Conservation (phyloP, 2,797 vertebrate species). For the Poeciliopsis turneri region DNA sequence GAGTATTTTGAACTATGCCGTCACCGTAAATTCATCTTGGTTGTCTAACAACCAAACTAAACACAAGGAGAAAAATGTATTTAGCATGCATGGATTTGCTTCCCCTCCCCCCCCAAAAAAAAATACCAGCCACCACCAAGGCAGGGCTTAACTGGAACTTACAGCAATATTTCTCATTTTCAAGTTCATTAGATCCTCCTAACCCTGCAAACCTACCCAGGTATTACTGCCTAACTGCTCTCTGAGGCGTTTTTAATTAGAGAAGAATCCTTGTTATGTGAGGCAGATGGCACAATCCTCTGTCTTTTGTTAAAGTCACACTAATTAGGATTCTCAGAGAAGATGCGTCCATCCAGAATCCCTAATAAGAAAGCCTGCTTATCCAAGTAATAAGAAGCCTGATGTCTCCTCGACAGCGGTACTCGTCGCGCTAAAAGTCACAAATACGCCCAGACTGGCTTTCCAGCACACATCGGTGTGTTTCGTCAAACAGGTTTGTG, state of each 20-base stretch:
- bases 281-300: slow-evolving; percentile 90
- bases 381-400: slow-evolving; percentile 82
- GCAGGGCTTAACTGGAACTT: slow-evolving; percentile 31
- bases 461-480: slow-evolving; percentile 38
- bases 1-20: neutral
- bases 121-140: slow-evolving; percentile 29
- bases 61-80: slow-evolving; percentile 26
- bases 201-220: slow-evolving; percentile 74
- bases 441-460: slow-evolving; percentile 60
- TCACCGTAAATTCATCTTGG: neutral
- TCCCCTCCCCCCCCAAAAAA: slow-evolving; percentile 7
- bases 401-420: slow-evolving; percentile 76
- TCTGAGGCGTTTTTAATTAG: slow-evolving; percentile 91
- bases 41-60: slow-evolving; percentile 1
- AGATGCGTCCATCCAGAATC: slow-evolving; percentile 83
- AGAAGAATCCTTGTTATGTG: slow-evolving; percentile 84
- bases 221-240: slow-evolving; percentile 85
- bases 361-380: slow-evolving; percentile 86
- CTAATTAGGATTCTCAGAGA: slow-evolving; percentile 93
- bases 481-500: slow-evolving; percentile 5
- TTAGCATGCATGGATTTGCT: slow-evolving; percentile 24
- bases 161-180: slow-evolving; percentile 58
- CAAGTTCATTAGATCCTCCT: slow-evolving; percentile 72
- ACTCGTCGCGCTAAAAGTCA: slow-evolving; percentile 85
- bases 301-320: slow-evolving; percentile 88